A percentile compares a stretch with the other conserved stretches of the same genome.
These are phyloP conservation scores for Heliconius nattereri DNA, from an alignment of 1,140 invertebrate species.

Conservation along the genomic window DNA sequence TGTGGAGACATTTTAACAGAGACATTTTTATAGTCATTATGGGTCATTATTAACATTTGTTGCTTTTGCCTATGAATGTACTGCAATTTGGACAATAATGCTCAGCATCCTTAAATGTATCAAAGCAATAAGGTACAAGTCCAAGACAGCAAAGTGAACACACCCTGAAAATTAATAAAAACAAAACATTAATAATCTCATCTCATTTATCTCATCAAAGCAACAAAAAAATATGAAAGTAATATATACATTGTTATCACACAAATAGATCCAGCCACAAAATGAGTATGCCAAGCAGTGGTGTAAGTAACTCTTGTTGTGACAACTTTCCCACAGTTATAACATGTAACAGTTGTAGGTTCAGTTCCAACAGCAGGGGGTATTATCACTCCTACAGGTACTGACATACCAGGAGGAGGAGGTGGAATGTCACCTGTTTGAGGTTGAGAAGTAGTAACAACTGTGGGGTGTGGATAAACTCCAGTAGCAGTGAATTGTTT, in stretches of 20 bases:
- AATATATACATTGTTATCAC: constrained; percentile 72
- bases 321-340: constrained; percentile 72
- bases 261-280: constrained; percentile 72
- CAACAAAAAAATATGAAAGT: constrained; percentile 26
- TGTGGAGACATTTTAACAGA: neutral
- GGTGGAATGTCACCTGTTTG: constrained; percentile 50
- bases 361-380: constrained; percentile 67
- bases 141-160: constrained; percentile 74
- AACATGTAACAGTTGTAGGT: constrained; percentile 70
- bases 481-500: constrained; percentile 65
- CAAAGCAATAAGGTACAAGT: constrained; percentile 73
- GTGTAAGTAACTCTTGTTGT: constrained; percentile 73
- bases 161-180: constrained; percentile 56
- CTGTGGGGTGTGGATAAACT: constrained; percentile 65
- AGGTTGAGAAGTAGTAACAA: constrained; percentile 55
- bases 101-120: constrained; percentile 76
- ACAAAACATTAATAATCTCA: neutral
- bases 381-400: constrained; percentile 65
- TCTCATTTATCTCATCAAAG: neutral
- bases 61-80: constrained; percentile 72
- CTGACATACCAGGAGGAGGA: constrained; percentile 50
- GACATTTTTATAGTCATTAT: constrained; percentile 1
- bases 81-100: constrained; percentile 76
- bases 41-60: constrained; percentile 55
- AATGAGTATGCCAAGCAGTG: constrained; percentile 74